Evolutionary conservation across 1,140 invertebrate genomes (phyloP), one percentile per base, ranked within the genome.

Genomic region (Conus betulinus): DNA sequence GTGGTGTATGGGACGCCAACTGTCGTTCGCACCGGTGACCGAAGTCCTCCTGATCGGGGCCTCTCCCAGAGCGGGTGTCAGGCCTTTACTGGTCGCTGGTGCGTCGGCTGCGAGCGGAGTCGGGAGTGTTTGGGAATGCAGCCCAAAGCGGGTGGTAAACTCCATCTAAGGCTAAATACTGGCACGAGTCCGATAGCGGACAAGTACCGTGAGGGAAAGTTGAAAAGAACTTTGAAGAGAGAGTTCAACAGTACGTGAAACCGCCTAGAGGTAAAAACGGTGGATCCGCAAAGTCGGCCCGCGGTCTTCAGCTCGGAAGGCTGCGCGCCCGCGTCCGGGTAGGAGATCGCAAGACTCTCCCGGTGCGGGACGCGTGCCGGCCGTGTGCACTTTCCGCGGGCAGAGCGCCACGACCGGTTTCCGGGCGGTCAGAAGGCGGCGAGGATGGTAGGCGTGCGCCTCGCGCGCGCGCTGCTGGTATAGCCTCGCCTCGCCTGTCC

Each of bases 161-260:
- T 97, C 96, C 97, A 97, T 97, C 97, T 97, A 97, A 97, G 96
- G 97, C 60, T 97, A 97, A 97, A 97, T 97, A 97, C 60, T 90
- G 95, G 96, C 96, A 96, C 96, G 97, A 97, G 97, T 97, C 97
- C 97, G 97, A 98, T 97, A 98, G 97, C 96, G 96, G 97, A 98
- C 97, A 97, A 98, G 97, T 39, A 97, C 97, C 97, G 97, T 97
- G 97, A 97, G 97, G 97, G 97, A 97, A 98, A 97, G 97, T 97
- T 97, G 97, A 97, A 97, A 97, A 97, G 97, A 96, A 97, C 97
- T 97, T 97, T 97, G 97, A 97, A 97, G 96, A 97, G 97, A 97
- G 97, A 97, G 97, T 97, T 97, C 92, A 97, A 97, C 95, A 97
- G 97, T 97, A 97, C 97, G 97, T 97, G 97, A 97, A 97, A 97